These are phyloP conservation scores for Leistus spinibarbis DNA, from an alignment of 2,888 invertebrate species.

Conservation along the genomic window DNA sequence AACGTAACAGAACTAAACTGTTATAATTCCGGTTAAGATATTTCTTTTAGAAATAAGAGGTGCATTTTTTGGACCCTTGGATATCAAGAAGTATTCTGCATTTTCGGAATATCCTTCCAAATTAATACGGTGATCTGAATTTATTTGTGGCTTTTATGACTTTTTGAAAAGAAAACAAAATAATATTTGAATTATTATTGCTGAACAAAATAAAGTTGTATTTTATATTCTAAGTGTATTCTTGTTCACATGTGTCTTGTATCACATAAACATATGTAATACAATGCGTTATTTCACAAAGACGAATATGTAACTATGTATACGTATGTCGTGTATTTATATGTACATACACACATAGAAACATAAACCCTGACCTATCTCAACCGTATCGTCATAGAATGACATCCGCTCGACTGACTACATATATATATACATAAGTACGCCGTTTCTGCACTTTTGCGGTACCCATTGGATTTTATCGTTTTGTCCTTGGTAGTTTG, in stretches of 20 bases:
- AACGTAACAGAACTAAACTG: too few species aligned
- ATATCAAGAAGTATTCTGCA: too few species aligned
- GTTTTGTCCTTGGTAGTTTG: constrained; percentile 4
- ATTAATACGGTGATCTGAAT: too few species aligned
- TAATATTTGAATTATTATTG: too few species aligned
- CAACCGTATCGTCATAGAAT: constrained; percentile 6
- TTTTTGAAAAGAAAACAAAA: too few species aligned
- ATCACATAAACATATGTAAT: background rate
- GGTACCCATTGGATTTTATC: background rate
- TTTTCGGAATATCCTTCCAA: too few species aligned
- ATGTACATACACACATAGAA: background rate
- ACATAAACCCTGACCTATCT: constrained; percentile 24
- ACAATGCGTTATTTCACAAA: background rate
- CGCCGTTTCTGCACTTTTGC: background rate
- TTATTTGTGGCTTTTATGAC: too few species aligned
- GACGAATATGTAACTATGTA: constrained; percentile 7
- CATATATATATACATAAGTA: background rate
- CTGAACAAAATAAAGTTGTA: too few species aligned
- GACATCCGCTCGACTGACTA: constrained; percentile 13
- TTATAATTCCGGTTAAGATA: too few species aligned
- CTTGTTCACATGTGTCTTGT: background rate
- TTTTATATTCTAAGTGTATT: background rate
- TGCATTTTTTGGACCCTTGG: too few species aligned
- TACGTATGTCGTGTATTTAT: constrained; percentile 1
- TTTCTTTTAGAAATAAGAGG: too few species aligned